These are phyloP conservation scores for chimpanzee (Pan troglodytes) DNA, from an alignment of 2,113 vertebrate genomes.

Conservation along the genomic window DNA sequence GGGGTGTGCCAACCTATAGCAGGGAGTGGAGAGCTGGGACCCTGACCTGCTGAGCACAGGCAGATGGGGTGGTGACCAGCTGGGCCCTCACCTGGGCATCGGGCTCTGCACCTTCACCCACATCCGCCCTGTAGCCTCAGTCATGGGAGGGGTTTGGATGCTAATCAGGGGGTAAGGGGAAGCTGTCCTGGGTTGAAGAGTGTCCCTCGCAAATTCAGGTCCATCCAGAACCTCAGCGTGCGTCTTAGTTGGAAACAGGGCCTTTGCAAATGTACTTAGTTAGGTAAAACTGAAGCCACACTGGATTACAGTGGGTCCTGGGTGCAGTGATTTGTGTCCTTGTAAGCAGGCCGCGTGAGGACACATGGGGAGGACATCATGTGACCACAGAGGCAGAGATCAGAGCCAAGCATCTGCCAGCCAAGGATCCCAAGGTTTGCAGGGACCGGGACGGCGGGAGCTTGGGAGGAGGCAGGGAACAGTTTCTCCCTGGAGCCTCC, in stretches of 20 bases:
- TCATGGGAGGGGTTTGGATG: not conserved
- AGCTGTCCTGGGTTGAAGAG: not conserved
- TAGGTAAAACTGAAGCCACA: too few species aligned
- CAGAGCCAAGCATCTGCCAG: not conserved
- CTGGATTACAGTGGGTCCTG: not conserved
- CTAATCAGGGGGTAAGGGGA: not conserved
- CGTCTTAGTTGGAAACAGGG: not conserved
- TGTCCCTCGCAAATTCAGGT: not conserved
- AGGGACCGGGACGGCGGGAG: not conserved
- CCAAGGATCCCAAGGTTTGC: not conserved
- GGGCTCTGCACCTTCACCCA: not conserved
- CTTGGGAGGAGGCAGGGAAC: not conserved
- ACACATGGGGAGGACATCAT: not conserved
- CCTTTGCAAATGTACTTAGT: not conserved
- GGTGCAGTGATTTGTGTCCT: not conserved
- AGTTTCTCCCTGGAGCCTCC: not conserved
- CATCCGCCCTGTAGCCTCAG: not conserved
- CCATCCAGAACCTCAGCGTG: not conserved
- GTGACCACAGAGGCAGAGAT: not conserved
- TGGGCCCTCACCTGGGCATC: not conserved
- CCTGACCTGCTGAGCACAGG: not conserved
- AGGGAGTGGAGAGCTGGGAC: not conserved
- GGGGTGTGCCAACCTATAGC: not conserved
- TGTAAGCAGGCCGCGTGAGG: not conserved
- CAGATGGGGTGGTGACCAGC: fast-evolving